phyloP scores from a whole-genome alignment of 2,888 invertebrate species.

The Lepidochrysops patricia region DNA sequence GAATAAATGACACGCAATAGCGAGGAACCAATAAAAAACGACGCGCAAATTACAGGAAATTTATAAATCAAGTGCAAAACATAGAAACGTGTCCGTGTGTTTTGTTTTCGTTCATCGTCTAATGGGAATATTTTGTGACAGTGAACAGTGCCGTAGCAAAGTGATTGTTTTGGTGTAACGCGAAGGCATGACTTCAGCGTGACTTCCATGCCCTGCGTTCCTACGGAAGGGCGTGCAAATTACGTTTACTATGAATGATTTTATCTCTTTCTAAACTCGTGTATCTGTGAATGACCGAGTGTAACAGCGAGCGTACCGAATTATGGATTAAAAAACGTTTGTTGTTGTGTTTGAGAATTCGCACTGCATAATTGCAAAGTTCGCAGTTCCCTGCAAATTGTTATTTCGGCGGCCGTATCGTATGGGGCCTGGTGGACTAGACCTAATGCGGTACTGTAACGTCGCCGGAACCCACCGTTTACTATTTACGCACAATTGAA shows the following conservation, averaged over 20 bases:
- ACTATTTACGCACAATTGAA: slow-evolving; percentile 67
- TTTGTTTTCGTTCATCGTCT: slow-evolving; percentile 38
- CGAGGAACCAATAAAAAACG: slow-evolving; percentile 65
- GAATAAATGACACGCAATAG: slow-evolving; percentile 73
- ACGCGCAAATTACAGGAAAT: slow-evolving; percentile 65
- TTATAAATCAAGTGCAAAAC: slow-evolving; percentile 54
- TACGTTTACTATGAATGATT: slow-evolving; percentile 75
- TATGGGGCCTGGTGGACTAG: slow-evolving; percentile 44
- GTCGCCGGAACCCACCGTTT: slow-evolving; percentile 48
- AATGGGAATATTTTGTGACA: slow-evolving; percentile 33
- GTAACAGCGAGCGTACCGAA: slow-evolving; percentile 70
- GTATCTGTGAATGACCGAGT: slow-evolving; percentile 73
- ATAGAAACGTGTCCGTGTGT: slow-evolving; percentile 45
- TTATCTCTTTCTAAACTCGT: slow-evolving; percentile 73
- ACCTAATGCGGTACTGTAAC: slow-evolving; percentile 48
- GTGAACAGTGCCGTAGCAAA: slow-evolving; percentile 39
- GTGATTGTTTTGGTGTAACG: slow-evolving; percentile 63
- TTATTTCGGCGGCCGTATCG: slow-evolving; percentile 50
- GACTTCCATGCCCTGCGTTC: slow-evolving; percentile 73
- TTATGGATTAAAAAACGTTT: slow-evolving; percentile 69
- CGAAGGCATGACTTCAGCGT: slow-evolving; percentile 65
- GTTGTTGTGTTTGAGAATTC: slow-evolving; percentile 66
- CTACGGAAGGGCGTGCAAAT: slow-evolving; percentile 70
- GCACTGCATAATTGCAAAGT: slow-evolving; percentile 43
- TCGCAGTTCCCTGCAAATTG: slow-evolving; percentile 51